These are phyloP conservation scores for Neomonachus schauinslandi DNA, from an alignment of 2,113 vertebrate species.

Conservation along the genomic window DNA sequence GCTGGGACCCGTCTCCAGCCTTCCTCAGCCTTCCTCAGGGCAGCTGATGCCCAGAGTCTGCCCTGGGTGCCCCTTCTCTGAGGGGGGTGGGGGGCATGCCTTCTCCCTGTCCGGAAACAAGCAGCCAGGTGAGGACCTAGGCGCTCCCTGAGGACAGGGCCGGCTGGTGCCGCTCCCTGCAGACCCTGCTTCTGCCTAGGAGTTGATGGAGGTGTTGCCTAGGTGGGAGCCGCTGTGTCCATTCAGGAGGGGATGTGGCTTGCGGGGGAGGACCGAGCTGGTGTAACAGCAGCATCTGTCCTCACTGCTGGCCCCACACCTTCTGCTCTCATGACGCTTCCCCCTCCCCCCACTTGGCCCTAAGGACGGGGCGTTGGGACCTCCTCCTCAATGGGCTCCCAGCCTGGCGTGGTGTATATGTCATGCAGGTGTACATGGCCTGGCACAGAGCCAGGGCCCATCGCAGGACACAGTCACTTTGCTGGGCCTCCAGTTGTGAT, in stretches of 20 bases:
- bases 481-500: not conserved
- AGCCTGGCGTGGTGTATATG: fast-evolving
- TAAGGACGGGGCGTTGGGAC: not conserved
- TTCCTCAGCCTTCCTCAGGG: not conserved
- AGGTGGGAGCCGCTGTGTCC: not conserved
- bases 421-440: not conserved
- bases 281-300: not conserved
- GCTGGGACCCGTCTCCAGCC: not conserved
- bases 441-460: not conserved
- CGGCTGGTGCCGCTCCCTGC: too few relatives aligned
- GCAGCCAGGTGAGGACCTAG: not conserved
- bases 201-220: not conserved
- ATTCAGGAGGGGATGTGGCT: not conserved
- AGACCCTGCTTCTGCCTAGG: not conserved
- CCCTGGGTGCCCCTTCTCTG: not conserved
- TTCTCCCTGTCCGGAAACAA: not conserved
- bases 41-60: not conserved
- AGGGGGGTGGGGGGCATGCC: too few relatives aligned
- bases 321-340: not conserved
- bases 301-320: not conserved
- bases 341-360: not conserved
- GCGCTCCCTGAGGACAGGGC: too few relatives aligned
- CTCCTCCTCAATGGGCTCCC: not conserved
- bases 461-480: not conserved
- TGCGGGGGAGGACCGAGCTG: not conserved